Evolutionary conservation across 1,140 invertebrate genomes (phyloP).

Genomic region (Drosophila fuyamai): DNA sequence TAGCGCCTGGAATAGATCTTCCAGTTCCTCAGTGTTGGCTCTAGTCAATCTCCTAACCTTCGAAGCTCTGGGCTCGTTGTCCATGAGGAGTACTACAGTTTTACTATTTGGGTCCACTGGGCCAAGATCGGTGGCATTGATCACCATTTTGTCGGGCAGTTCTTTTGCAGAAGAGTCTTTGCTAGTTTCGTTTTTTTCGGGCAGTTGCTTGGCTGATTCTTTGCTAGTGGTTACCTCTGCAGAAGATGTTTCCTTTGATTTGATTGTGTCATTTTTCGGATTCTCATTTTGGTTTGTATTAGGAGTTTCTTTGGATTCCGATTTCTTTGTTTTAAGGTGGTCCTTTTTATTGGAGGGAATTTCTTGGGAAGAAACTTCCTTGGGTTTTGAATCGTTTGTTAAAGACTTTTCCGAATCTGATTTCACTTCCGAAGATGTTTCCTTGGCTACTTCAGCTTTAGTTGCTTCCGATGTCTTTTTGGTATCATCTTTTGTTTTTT

Average conservation of each 20-base stretch:
- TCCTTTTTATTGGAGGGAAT: background rate
- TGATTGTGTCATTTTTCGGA: conserved; percentile 2
- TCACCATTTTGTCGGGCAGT: conserved; percentile 19
- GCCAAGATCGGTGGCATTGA: conserved; percentile 46
- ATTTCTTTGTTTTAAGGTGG: background rate
- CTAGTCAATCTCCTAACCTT: conserved; percentile 72
- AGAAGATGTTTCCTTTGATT: conserved; percentile 5
- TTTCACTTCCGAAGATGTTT: background rate
- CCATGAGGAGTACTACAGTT: conserved; percentile 74
- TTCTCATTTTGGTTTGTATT: background rate
- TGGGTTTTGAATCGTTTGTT: background rate
- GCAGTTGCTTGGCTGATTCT: conserved; percentile 11
- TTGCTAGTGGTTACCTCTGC: background rate
- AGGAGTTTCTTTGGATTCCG: background rate
- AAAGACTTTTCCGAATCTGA: background rate
- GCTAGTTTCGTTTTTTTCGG: conserved; percentile 9
- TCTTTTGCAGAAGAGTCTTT: conserved; percentile 8
- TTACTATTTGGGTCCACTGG: conserved; percentile 67
- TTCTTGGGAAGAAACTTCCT: background rate
- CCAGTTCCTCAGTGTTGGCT: conserved; percentile 78
- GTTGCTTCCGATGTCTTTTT: background rate
- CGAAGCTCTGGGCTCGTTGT: conserved; percentile 74
- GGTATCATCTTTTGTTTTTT: background rate
- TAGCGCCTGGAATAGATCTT: conserved; percentile 74
- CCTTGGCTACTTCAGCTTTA: background rate